Percentiles rank a stretch among this genome's conserved stretches.
These are phyloP conservation scores for Apogon hyalosoma DNA, from an alignment of 2,797 vertebrate species.

Conservation along the genomic window DNA sequence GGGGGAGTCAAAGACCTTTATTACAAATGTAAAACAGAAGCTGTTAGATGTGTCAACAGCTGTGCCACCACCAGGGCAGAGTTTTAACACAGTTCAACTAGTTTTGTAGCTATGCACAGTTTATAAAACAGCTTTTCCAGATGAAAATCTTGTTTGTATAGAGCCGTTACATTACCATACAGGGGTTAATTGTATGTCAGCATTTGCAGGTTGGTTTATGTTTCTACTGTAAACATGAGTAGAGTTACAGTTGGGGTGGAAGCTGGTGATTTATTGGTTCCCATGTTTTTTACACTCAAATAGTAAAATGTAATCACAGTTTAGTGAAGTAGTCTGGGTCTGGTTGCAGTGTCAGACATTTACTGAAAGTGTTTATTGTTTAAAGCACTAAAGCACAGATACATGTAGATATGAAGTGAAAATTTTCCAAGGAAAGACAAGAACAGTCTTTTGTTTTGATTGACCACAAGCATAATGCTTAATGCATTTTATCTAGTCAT, in stretches of 20 bases:
- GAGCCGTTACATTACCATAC: not conserved
- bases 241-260: constrained; percentile 19
- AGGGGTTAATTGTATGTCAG: constrained; percentile 37
- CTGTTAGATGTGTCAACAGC: constrained; percentile 58
- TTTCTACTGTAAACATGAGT: constrained; percentile 63
- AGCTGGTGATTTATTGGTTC: constrained; percentile 27
- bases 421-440: not conserved
- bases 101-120: constrained; percentile 20
- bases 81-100: constrained; percentile 27
- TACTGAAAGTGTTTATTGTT: not conserved
- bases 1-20: constrained; percentile 55
- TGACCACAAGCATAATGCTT: constrained; percentile 2
- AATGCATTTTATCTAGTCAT: constrained; percentile 22
- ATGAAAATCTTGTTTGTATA: not conserved
- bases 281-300: constrained; percentile 19
- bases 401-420: not conserved
- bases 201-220: constrained; percentile 33
- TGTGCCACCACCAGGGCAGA: constrained; percentile 27
- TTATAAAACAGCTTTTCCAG: not conserved
- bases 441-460: constrained; percentile 20
- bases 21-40: constrained; percentile 60
- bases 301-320: constrained; percentile 5
- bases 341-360: constrained; percentile 12
- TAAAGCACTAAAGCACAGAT: constrained; percentile 2
- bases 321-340: not conserved